Conservation (phyloP, 1,140 invertebrate genomes). For the Phymastichus coffea region DNA sequence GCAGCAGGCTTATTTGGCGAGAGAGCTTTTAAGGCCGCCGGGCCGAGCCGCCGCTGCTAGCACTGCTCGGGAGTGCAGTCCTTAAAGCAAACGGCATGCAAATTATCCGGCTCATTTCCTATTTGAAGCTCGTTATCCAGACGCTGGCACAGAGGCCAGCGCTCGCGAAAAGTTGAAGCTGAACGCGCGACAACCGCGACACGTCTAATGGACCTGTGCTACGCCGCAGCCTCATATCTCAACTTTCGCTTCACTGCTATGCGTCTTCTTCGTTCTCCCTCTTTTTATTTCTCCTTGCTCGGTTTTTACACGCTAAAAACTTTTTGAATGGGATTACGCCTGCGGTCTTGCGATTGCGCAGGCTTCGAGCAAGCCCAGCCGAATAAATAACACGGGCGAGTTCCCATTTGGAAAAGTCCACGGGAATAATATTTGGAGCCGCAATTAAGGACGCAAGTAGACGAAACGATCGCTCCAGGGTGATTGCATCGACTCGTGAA, state of each 20-base stretch:
- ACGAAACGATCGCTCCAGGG: too few relatives aligned
- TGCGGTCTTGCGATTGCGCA: too few relatives aligned
- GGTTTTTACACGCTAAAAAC: neutral
- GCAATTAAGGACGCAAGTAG: too few relatives aligned
- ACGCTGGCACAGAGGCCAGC: conserved; percentile 2
- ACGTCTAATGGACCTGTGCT: conserved; percentile 23
- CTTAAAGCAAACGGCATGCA: conserved; percentile 37
- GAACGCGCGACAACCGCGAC: conserved; percentile 19
- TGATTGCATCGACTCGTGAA: too few relatives aligned
- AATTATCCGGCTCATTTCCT: conserved; percentile 39
- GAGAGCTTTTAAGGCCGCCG: neutral
- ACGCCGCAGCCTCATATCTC: neutral
- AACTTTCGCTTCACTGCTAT: neutral
- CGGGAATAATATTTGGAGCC: too few relatives aligned
- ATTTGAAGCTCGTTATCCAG: conserved; percentile 39
- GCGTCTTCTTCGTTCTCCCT: neutral
- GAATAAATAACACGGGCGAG: too few relatives aligned
- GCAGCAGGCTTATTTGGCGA: conserved; percentile 4
- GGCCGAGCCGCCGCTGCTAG: neutral
- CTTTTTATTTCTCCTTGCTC: neutral
- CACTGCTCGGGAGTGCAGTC: conserved; percentile 14
- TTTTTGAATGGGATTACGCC: conserved; percentile 10
- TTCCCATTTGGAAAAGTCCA: too few relatives aligned
- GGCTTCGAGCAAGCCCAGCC: too few relatives aligned
- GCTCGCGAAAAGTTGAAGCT: conserved; percentile 22